Evolutionary conservation across 2,888 invertebrate species (phyloP).

Genomic region (Spicauda simplicius): DNA sequence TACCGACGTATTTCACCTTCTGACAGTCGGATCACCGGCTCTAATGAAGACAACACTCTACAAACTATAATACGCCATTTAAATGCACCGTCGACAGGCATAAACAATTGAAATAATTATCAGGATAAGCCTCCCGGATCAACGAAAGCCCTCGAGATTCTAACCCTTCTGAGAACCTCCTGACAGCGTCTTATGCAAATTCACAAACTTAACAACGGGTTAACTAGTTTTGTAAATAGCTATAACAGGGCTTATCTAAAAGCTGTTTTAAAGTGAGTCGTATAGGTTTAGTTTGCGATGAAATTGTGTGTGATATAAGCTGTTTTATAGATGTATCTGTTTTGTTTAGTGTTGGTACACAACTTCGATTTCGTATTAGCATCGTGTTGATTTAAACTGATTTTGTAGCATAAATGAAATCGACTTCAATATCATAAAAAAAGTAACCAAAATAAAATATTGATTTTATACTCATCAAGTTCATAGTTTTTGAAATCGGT

Average conservation of each 20-base stretch:
- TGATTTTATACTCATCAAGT: too few species aligned
- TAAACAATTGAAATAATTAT: slow-evolving; percentile 86
- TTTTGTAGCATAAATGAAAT: too few species aligned
- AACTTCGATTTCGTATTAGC: slow-evolving; percentile 6
- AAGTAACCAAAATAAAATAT: too few species aligned
- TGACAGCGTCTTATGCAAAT: slow-evolving; percentile 84
- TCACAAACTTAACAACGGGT: slow-evolving; percentile 65
- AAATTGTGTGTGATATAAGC: slow-evolving; percentile 37
- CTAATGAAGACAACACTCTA: slow-evolving; percentile 78
- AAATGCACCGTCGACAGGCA: slow-evolving; percentile 83
- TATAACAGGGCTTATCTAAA: slow-evolving; percentile 33
- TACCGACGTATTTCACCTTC: slow-evolving; percentile 68
- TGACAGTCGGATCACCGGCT: slow-evolving; percentile 58
- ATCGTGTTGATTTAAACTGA: not conserved
- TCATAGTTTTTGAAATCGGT: too few species aligned
- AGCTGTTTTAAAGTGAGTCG: slow-evolving; percentile 13
- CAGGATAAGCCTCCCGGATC: slow-evolving; percentile 81
- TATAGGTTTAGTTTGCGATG: slow-evolving; percentile 42
- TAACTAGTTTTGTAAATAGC: slow-evolving; percentile 34
- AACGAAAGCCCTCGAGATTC: slow-evolving; percentile 79
- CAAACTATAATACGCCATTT: slow-evolving; percentile 84
- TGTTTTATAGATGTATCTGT: slow-evolving; percentile 41
- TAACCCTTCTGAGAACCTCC: slow-evolving; percentile 76
- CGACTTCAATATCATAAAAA: too few species aligned
- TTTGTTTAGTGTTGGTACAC: slow-evolving; percentile 61